phyloP scores from a whole-genome alignment of 2,797 vertebrate species.

The Pteronotus mesoamericanus region DNA sequence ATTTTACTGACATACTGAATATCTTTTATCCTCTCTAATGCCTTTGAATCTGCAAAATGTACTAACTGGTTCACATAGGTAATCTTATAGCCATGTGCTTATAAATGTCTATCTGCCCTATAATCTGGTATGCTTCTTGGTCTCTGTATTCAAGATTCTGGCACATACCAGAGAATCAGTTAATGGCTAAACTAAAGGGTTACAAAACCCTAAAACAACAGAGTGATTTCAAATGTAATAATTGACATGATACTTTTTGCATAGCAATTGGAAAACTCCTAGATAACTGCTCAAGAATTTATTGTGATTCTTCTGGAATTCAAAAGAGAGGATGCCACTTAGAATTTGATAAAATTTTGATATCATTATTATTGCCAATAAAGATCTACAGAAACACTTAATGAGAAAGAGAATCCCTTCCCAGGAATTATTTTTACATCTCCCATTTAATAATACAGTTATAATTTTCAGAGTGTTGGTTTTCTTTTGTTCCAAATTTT shows the following conservation, averaged over 20 bases:
- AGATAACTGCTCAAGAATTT: not conserved
- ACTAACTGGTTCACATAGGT: not conserved
- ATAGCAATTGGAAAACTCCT: not conserved
- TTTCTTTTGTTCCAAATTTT: not conserved
- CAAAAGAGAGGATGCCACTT: not conserved
- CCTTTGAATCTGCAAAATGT: not conserved
- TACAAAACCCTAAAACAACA: not conserved
- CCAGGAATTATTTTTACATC: not conserved
- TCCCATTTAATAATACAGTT: not conserved
- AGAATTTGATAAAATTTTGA: not conserved
- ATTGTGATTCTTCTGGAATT: not conserved
- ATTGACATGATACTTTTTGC: not conserved
- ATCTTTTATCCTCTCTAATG: not conserved
- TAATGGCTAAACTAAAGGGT: not conserved
- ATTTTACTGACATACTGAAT: not conserved
- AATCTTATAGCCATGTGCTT: not conserved
- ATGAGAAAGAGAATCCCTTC: not conserved
- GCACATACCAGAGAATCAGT: not conserved
- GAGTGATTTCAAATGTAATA: not conserved
- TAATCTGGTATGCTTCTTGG: not conserved
- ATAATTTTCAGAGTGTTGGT: not conserved
- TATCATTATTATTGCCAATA: not conserved
- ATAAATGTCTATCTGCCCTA: not conserved
- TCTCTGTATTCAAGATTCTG: not conserved
- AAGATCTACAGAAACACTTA: not conserved